phyloP scores from a whole-genome alignment of 2,797 vertebrate species.

The Sternarchorhynchus goeldii region DNA sequence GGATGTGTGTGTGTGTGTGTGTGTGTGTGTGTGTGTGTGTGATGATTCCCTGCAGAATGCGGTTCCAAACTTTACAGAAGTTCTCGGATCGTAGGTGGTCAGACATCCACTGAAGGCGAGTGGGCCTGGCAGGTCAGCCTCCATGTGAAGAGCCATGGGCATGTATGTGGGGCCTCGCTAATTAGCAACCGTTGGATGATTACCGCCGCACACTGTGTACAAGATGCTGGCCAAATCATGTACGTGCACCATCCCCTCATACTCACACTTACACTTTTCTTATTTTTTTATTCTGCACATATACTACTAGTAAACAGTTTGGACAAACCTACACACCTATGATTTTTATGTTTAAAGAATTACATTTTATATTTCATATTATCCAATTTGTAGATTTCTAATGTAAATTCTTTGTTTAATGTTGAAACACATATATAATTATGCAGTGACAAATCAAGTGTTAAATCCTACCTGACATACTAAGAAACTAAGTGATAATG shows the following conservation, averaged over 20 bases:
- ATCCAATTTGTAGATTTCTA: too few species aligned
- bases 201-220: constrained; percentile 91
- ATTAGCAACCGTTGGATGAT: constrained; percentile 84
- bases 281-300: too few species aligned
- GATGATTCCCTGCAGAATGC: constrained; percentile 75
- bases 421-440: too few species aligned
- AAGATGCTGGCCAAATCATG: constrained; percentile 71
- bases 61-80: constrained; percentile 77
- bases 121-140: constrained; percentile 98
- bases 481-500: too few species aligned
- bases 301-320: too few species aligned
- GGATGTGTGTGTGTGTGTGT: background rate
- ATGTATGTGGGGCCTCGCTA: constrained; percentile 88
- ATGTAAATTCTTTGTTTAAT: too few species aligned
- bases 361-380: too few species aligned
- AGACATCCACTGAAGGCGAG: constrained; percentile 78
- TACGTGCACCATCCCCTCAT: constrained; percentile 53
- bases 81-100: constrained; percentile 86
- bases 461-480: too few species aligned
- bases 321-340: too few species aligned
- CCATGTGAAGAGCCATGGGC: constrained; percentile 74
- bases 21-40: background rate
- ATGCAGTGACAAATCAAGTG: too few species aligned
- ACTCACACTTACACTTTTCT: too few species aligned
- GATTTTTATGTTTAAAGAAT: too few species aligned